Conservation (phyloP, 1,140 invertebrate species). For the Holotrichia oblita region DNA sequence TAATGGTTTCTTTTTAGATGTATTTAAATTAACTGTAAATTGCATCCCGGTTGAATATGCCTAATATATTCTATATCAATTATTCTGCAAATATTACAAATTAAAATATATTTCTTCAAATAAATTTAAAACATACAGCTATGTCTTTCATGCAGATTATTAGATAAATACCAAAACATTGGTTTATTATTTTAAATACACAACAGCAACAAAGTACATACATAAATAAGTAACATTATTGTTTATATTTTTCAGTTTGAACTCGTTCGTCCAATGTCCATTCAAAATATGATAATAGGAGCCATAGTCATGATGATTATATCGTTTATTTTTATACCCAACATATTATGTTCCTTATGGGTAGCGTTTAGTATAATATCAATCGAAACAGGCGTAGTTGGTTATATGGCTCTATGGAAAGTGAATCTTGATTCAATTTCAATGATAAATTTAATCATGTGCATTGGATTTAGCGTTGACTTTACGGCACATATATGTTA, state of each 20-base stretch:
- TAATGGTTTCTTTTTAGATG: no score
- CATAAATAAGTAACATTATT: no score
- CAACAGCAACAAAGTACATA: no score
- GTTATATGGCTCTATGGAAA: slow-evolving; percentile 96
- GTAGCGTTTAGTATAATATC: slow-evolving; percentile 95
- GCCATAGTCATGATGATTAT: slow-evolving; percentile 95
- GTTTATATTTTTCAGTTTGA: slow-evolving; percentile 78
- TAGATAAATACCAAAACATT: not conserved
- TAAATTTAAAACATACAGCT: no score
- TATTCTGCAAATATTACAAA: no score
- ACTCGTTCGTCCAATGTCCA: slow-evolving; percentile 88
- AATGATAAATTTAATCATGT: slow-evolving; percentile 99
- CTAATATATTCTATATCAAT: no score
- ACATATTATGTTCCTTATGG: slow-evolving; percentile 91
- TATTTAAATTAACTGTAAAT: no score
- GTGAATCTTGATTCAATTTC: slow-evolving; percentile 97
- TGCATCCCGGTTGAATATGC: no score
- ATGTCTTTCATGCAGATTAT: no score
- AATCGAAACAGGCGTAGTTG: slow-evolving; percentile 93
- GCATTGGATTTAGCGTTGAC: slow-evolving; percentile 97
- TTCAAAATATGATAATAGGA: slow-evolving; percentile 93
- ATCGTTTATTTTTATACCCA: slow-evolving; percentile 96
- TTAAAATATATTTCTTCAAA: no score
- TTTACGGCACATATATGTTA: slow-evolving; percentile 98
- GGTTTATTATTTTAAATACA: no score